Percentiles rank a stretch among this genome's conserved stretches.
phyloP scores from a whole-genome alignment of 2,113 vertebrate genomes.

The Uria aalge region DNA sequence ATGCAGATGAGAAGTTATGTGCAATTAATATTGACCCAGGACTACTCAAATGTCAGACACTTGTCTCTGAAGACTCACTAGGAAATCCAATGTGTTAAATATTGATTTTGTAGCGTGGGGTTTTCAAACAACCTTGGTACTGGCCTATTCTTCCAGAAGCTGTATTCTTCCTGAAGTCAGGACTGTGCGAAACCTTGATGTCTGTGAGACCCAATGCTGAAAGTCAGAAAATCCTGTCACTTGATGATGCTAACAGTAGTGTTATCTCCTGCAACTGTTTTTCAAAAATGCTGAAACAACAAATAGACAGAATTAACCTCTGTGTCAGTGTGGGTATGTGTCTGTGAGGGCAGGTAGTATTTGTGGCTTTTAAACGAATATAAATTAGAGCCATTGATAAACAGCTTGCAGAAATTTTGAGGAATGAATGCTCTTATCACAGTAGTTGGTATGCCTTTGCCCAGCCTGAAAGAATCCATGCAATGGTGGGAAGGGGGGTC shows the following conservation, averaged over 20 bases:
- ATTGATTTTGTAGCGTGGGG: background rate
- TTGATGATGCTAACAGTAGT: background rate
- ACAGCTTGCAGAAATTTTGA: background rate
- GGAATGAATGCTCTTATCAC: background rate
- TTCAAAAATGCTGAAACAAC: background rate
- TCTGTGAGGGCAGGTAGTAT: background rate
- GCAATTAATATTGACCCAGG: constrained; percentile 31
- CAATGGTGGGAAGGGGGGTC: background rate
- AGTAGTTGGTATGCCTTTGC: background rate
- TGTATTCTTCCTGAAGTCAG: background rate
- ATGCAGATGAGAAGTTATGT: constrained; percentile 17
- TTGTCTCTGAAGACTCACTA: background rate
- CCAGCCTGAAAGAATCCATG: background rate
- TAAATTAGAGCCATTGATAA: background rate
- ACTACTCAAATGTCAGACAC: constrained; percentile 4
- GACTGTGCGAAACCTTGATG: background rate
- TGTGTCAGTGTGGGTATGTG: background rate
- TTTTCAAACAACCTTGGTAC: background rate
- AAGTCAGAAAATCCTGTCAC: background rate
- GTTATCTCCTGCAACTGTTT: background rate
- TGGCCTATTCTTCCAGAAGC: background rate
- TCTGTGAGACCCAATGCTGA: background rate
- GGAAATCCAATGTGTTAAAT: constrained; percentile 7
- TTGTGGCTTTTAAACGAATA: background rate
- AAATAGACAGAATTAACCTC: background rate